Evolutionary conservation across 2,888 invertebrate genomes (phyloP).

Genomic region (Atherix ibis): DNA sequence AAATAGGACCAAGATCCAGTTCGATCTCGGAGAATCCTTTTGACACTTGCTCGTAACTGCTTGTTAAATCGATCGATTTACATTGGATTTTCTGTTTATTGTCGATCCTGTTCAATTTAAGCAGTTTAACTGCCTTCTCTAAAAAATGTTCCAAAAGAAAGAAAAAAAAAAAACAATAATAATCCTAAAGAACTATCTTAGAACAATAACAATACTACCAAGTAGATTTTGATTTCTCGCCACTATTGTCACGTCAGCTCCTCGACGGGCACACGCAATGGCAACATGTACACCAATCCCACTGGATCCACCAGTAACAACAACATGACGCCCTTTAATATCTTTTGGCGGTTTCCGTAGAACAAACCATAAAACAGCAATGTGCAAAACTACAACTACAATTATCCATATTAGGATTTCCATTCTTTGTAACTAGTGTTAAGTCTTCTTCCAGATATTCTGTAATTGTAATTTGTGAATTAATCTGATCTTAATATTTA

Average conservation of each 20-base stretch:
- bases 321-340: constrained; percentile 42
- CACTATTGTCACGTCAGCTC: constrained; percentile 81
- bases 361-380: constrained; percentile 21
- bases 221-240: constrained; percentile 65
- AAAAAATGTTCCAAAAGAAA: constrained; percentile 5
- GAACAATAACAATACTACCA: no score
- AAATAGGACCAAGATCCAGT: constrained; percentile 58
- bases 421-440: no score
- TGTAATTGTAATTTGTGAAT: no score
- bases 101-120: constrained; percentile 36
- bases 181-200: no score
- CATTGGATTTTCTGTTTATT: constrained; percentile 44
- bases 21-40: constrained; percentile 44
- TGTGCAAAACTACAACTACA: constrained; percentile 19
- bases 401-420: constrained; percentile 20
- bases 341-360: constrained; percentile 12
- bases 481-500: no score
- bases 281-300: constrained; percentile 86
- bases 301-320: constrained; percentile 87
- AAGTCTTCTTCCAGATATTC: no score
- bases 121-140: constrained; percentile 42
- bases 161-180: no score
- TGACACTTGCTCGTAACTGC: constrained; percentile 43
- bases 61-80: constrained; percentile 52
- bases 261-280: constrained; percentile 54